A percentile compares a stretch with the other conserved stretches of the same genome.
Evolutionary conservation across 2,888 invertebrate genomes (phyloP).

Genomic region (Euproctis similis): DNA sequence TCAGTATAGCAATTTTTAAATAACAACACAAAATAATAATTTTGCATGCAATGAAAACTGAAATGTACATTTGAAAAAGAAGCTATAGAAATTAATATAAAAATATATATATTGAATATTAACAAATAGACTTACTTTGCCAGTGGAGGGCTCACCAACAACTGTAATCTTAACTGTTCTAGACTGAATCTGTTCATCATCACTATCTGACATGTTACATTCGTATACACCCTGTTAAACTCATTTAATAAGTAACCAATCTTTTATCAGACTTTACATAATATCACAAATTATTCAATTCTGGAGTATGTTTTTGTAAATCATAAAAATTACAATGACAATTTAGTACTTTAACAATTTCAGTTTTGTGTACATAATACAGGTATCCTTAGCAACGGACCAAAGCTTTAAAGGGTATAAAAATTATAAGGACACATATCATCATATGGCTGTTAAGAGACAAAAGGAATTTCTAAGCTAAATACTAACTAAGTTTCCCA

Average conservation of each 20-base stretch:
- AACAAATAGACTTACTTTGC: conserved; percentile 80
- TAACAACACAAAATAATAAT: too few relatives aligned
- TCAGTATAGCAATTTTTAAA: too few relatives aligned
- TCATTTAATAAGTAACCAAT: conserved; percentile 13
- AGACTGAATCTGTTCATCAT: conserved; percentile 75
- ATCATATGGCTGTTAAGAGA: too few relatives aligned
- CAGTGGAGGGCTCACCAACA: conserved; percentile 86
- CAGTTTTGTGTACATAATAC: conserved; percentile 24
- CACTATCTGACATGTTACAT: conserved; percentile 78
- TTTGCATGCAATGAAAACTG: too few relatives aligned
- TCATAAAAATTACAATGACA: neutral
- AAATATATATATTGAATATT: neutral
- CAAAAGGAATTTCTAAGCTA: too few relatives aligned
- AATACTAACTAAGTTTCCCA: too few relatives aligned
- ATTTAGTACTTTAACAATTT: neutral
- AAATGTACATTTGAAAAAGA: too few relatives aligned
- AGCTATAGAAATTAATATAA: too few relatives aligned
- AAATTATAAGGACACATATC: too few relatives aligned
- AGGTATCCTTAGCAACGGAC: conserved; percentile 35
- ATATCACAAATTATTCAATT: conserved; percentile 4
- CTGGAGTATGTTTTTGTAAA: neutral
- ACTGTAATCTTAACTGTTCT: conserved; percentile 85
- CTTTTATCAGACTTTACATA: conserved; percentile 7
- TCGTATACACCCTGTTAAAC: conserved; percentile 8
- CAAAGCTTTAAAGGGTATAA: too few relatives aligned